A percentile compares a stretch with the other conserved stretches of the same genome.
These are phyloP conservation scores for Neogobius melanostomus DNA, from an alignment of 2,113 vertebrate species.

Conservation along the genomic window DNA sequence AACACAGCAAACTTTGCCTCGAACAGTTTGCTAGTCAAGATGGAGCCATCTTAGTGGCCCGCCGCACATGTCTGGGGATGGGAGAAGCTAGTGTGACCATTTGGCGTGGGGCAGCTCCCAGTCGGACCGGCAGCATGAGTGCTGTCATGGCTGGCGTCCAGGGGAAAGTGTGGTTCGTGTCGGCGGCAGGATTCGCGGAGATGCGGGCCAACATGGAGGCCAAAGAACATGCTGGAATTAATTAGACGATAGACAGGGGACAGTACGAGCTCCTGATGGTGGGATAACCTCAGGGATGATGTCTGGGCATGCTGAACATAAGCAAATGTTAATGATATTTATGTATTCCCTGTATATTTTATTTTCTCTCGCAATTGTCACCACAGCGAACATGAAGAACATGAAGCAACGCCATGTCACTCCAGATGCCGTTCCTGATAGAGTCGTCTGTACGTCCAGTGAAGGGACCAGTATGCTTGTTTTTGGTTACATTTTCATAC, in stretches of 20 bases:
- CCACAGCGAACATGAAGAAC: too few species aligned
- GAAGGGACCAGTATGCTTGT: too few species aligned
- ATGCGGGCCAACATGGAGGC: conserved; percentile 30
- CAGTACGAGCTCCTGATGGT: conserved; percentile 4
- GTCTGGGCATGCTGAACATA: not conserved
- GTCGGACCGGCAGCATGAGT: conserved; percentile 13
- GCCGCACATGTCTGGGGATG: conserved; percentile 9
- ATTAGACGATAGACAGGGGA: conserved; percentile 23
- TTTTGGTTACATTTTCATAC: too few species aligned
- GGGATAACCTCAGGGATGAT: not conserved
- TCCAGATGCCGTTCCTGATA: too few species aligned
- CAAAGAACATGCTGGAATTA: conserved; percentile 39
- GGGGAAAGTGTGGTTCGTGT: conserved; percentile 10
- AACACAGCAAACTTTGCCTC: not conserved
- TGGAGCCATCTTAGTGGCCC: conserved; percentile 11
- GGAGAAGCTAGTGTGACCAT: conserved; percentile 21
- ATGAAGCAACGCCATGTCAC: too few species aligned
- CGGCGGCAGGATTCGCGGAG: conserved; percentile 13
- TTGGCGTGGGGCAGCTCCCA: conserved; percentile 28
- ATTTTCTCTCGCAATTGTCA: conserved; percentile 1
- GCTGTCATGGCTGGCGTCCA: conserved; percentile 46
- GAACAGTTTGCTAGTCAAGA: not conserved
- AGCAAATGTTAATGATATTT: not conserved
- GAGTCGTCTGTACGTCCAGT: too few species aligned
- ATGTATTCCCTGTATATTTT: not conserved